Evolutionary conservation across 2,113 vertebrate genomes (phyloP).

Genomic region (Macquaria australasica): DNA sequence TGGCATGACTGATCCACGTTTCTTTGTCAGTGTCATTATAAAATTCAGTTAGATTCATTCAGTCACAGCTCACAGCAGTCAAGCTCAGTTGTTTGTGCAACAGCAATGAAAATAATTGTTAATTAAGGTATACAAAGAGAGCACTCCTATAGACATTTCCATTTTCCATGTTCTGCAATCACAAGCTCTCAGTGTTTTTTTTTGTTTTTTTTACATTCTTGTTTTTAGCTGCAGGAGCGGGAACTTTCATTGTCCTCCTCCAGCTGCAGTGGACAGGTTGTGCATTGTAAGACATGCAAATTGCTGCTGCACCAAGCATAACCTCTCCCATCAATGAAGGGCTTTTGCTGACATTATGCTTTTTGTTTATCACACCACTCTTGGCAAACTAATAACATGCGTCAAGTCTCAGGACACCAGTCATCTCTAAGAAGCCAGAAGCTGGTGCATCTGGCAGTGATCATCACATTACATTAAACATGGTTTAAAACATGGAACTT

Average conservation of each 20-base stretch:
- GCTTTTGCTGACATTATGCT: constrained; percentile 4
- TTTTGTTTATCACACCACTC: neutral
- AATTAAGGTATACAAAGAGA: neutral
- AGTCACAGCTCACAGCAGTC: neutral
- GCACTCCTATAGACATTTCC: neutral
- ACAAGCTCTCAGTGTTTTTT: neutral
- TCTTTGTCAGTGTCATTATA: neutral
- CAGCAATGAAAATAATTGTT: neutral
- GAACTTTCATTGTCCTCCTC: constrained; percentile 4
- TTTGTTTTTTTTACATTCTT: neutral
- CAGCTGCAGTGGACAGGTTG: constrained; percentile 5
- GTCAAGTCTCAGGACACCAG: neutral
- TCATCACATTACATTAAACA: neutral
- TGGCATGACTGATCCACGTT: neutral
- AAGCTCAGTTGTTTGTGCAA: neutral
- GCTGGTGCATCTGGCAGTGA: neutral
- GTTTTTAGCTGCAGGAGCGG: neutral
- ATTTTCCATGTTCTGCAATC: neutral
- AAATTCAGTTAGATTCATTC: neutral
- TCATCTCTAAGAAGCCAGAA: neutral
- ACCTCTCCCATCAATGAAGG: constrained; percentile 8
- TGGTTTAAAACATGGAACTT: constrained; percentile 10
- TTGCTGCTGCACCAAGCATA: constrained; percentile 14
- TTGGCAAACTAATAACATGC: neutral
- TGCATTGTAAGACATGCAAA: constrained; percentile 17